Evolutionary conservation across 2,113 vertebrate species (phyloP).

Genomic region (Tetrao urogallus): DNA sequence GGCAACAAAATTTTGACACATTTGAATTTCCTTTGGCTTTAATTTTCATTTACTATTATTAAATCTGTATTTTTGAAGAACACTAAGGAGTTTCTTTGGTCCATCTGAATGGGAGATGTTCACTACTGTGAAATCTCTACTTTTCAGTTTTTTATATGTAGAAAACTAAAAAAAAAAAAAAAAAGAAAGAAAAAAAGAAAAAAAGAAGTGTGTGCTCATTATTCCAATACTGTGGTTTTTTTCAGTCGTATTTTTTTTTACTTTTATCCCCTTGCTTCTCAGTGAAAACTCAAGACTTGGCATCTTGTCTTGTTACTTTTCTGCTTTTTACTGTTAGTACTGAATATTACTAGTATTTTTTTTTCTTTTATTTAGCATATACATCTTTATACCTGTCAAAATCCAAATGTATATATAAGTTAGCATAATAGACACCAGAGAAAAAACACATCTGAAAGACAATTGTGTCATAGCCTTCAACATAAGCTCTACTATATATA

Average conservation of each 20-base stretch:
- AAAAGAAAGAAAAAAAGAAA: not conserved
- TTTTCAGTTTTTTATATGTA: not conserved
- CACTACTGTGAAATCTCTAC: not conserved
- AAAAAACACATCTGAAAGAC: not conserved
- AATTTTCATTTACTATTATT: not conserved
- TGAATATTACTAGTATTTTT: not conserved
- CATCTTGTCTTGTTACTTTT: not conserved
- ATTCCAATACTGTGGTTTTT: rapidly evolving
- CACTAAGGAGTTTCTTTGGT: rapidly evolving
- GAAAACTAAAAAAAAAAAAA: not conserved
- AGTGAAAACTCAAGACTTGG: not conserved
- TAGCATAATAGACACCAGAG: not conserved
- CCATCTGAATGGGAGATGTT: not conserved
- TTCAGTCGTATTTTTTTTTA: not conserved
- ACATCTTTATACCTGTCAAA: not conserved
- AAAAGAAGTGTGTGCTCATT: not conserved
- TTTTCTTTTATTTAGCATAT: not conserved
- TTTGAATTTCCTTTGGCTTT: not conserved
- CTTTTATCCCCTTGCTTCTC: not conserved
- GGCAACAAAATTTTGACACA: not conserved
- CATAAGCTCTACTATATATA: not conserved
- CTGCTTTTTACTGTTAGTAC: not conserved
- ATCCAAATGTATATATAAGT: not conserved
- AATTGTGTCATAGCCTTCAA: not conserved
- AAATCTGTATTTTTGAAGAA: not conserved